Evolutionary conservation across 2,888 invertebrate genomes (phyloP), one percentile per base, ranked within the genome.

Genomic region (Sipha maydis): DNA sequence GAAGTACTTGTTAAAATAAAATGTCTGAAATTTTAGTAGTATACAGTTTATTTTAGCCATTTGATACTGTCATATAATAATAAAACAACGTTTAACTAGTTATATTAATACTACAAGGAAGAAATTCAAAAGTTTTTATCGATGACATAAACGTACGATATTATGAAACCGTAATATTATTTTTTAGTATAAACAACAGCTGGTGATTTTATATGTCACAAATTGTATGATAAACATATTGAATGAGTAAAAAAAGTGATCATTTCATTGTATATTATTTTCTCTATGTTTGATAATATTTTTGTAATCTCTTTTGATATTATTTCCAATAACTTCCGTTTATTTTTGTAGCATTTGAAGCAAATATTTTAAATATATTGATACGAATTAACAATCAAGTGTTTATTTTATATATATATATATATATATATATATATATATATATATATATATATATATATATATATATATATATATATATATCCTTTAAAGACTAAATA

Each of bases 261-360:
- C 83, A 34, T 83, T 83, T 71, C 71, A 54, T 75, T 83, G 73
- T 83, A 83, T 75, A 75, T n/a, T 56, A 21, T 9, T 75, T 83
- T 83, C 17, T 56, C 73, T 11, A 41, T 48, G 21, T 41, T 48
- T 41, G 25, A 82, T 41, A 69, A 56, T 56, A 28, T 48, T 34
- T 5, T 41, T 4, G 28, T 19, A 69, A 28, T 28, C 28, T 17
- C 21, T 41, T 31, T 17, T 69, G n/a, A 3, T n/a, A 61, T 80
- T 69, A 82, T 69, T 69, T 48, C 25, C 3, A 21, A 56, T 5
- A 41, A 82, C 67, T 48, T 14, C 25, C 21, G 11, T 48, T 56
- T 48, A 78, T 56, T n/a, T 17, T 14, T n/a, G n/a, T n/a, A n/a
- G 38, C n/a, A 25, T 67, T 9, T 34, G 38, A 25, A 9, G 9